phyloP scores from a whole-genome alignment of 2,797 vertebrate species.

The Gastrophryne carolinensis region DNA sequence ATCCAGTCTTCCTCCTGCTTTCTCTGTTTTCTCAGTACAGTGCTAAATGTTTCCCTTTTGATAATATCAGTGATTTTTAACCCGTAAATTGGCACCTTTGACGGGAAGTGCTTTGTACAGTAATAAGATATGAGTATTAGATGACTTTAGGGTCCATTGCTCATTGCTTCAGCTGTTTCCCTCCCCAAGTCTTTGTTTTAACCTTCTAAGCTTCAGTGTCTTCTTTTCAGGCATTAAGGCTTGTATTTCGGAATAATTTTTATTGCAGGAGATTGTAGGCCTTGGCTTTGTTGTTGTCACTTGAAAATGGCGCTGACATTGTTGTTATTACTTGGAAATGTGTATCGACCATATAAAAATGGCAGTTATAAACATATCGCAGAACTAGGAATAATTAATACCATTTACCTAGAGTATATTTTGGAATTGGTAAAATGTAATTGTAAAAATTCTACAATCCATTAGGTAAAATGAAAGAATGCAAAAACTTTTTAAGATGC shows the following conservation, averaged over 20 bases:
- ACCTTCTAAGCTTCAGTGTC: too few relatives aligned
- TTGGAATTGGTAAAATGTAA: too few relatives aligned
- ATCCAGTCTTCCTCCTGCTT: slow-evolving; percentile 20
- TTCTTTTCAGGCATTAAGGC: not conserved
- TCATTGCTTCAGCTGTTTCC: not conserved
- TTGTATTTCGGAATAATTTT: not conserved
- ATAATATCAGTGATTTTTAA: slow-evolving; percentile 47
- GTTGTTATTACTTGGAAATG: too few relatives aligned
- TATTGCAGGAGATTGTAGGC: not conserved
- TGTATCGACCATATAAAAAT: too few relatives aligned
- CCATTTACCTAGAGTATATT: too few relatives aligned
- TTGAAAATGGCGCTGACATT: too few relatives aligned
- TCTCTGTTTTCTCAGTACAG: slow-evolving; percentile 17
- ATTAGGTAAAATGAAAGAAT: too few relatives aligned
- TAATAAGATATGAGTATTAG: slow-evolving; percentile 14
- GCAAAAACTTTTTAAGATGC: too few relatives aligned
- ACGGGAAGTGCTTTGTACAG: slow-evolving; percentile 14
- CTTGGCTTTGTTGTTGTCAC: not conserved
- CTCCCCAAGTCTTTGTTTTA: not conserved
- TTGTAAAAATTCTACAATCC: too few relatives aligned
- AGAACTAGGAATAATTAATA: too few relatives aligned
- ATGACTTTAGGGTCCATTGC: slow-evolving; percentile 1
- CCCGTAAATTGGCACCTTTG: slow-evolving; percentile 42
- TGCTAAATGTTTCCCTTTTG: slow-evolving; percentile 36
- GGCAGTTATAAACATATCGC: too few relatives aligned